Conservation (phyloP, 2,797 vertebrate species). For the Presbytis comata region DNA sequence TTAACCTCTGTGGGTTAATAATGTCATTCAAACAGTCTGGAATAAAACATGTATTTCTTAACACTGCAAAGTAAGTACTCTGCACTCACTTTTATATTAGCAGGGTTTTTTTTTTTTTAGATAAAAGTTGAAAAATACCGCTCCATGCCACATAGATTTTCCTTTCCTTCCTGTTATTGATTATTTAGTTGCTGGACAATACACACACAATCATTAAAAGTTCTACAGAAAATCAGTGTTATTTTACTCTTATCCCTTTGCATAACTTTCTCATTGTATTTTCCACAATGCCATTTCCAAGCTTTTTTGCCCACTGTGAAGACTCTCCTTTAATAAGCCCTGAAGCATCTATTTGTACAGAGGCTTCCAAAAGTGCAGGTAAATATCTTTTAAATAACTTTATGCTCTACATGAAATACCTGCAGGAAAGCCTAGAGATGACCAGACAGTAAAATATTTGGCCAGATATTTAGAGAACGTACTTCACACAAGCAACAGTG, state of each 20-base stretch:
- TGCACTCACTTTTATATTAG: background rate
- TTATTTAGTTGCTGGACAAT: background rate
- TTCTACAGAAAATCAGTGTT: background rate
- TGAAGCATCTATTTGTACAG: background rate
- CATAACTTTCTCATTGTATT: background rate
- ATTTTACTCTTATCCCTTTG: background rate
- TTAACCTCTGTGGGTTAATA: background rate
- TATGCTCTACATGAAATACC: background rate
- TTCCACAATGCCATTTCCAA: background rate
- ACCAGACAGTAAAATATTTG: background rate
- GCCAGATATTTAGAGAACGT: background rate
- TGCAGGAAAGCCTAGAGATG: background rate
- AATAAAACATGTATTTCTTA: slow-evolving; percentile 2
- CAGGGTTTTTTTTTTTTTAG: background rate
- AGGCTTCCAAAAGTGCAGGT: background rate
- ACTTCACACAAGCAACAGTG: background rate
- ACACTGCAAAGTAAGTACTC: background rate
- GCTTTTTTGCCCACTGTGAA: background rate
- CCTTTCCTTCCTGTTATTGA: background rate
- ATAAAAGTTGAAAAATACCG: background rate
- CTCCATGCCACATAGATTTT: background rate
- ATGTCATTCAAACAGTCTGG: background rate
- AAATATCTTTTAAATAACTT: background rate
- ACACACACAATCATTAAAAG: background rate
- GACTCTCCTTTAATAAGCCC: background rate